phyloP scores from a whole-genome alignment of 2,888 invertebrate species.

The Athalia rosae region DNA sequence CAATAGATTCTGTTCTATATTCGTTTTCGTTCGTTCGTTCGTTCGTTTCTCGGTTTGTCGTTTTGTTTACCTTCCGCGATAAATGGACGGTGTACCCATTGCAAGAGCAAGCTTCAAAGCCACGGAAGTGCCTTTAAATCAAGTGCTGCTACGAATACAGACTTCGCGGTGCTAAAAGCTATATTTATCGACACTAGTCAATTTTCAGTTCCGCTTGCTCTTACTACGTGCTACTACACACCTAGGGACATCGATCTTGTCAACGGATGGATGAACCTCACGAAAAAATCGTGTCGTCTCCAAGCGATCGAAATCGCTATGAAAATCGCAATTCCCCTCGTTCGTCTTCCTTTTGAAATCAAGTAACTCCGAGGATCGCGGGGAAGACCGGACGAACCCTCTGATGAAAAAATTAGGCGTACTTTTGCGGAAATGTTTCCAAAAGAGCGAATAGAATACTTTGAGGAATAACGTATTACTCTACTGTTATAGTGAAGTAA shows the following conservation, averaged over 20 bases:
- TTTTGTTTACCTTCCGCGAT: slow-evolving; percentile 44
- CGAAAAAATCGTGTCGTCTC: too few relatives aligned
- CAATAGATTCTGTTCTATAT: slow-evolving; percentile 45
- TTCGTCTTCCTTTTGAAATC: too few relatives aligned
- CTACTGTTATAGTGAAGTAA: too few relatives aligned
- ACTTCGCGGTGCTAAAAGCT: slow-evolving; percentile 31
- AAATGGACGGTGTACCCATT: slow-evolving; percentile 40
- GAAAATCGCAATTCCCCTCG: too few relatives aligned
- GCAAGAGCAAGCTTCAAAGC: slow-evolving; percentile 44
- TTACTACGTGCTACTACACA: not conserved
- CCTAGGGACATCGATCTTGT: not conserved
- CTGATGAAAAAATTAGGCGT: too few relatives aligned
- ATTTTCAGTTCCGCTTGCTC: slow-evolving; percentile 4
- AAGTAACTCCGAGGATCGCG: too few relatives aligned
- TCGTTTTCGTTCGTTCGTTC: slow-evolving; percentile 31
- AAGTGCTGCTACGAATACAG: slow-evolving; percentile 29
- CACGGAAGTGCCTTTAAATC: slow-evolving; percentile 46
- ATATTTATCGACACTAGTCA: slow-evolving; percentile 42
- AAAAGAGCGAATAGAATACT: too few relatives aligned
- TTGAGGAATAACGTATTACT: too few relatives aligned
- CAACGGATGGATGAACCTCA: not conserved
- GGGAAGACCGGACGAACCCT: too few relatives aligned
- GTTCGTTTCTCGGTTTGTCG: slow-evolving; percentile 8
- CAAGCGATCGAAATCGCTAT: too few relatives aligned
- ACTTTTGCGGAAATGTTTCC: too few relatives aligned